phyloP scores from a whole-genome alignment of 2,113 vertebrate species.

The Chamaea fasciata region DNA sequence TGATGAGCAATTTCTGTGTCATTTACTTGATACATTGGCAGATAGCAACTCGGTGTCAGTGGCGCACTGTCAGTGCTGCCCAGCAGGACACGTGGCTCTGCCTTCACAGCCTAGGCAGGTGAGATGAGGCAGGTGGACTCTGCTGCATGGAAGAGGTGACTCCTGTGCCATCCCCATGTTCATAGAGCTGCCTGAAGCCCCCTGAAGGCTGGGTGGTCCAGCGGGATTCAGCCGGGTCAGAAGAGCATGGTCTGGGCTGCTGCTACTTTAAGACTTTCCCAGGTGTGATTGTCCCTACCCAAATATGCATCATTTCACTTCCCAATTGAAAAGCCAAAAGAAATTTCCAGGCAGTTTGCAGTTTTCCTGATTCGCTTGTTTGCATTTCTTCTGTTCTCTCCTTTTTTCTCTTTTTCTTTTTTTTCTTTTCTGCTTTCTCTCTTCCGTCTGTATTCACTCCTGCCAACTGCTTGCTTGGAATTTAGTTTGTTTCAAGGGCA shows the following conservation, averaged over 20 bases:
- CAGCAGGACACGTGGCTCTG: neutral
- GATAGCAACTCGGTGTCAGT: neutral
- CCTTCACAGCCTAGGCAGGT: neutral
- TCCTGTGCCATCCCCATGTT: neutral
- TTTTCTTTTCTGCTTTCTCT: neutral
- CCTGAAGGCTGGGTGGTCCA: neutral
- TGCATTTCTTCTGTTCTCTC: neutral
- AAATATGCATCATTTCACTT: conserved; percentile 7
- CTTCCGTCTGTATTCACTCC: neutral
- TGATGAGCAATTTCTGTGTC: neutral
- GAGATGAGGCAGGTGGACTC: neutral
- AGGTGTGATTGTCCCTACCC: neutral
- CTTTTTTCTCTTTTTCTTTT: neutral
- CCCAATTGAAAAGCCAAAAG: conserved; percentile 48
- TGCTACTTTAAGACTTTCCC: neutral
- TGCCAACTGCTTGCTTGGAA: conserved; percentile 52
- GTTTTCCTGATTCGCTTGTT: conserved; percentile 16
- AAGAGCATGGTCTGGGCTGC: neutral
- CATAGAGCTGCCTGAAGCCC: neutral
- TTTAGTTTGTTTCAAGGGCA: conserved; percentile 39
- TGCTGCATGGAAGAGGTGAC: neutral
- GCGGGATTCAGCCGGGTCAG: accelerated
- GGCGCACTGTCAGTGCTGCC: neutral
- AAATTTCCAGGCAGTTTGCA: conserved; percentile 35
- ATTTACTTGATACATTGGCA: neutral